Base-by-base conservation (phyloP, 92 coral and sea anemone genomes). In the Porites rus region DNA sequence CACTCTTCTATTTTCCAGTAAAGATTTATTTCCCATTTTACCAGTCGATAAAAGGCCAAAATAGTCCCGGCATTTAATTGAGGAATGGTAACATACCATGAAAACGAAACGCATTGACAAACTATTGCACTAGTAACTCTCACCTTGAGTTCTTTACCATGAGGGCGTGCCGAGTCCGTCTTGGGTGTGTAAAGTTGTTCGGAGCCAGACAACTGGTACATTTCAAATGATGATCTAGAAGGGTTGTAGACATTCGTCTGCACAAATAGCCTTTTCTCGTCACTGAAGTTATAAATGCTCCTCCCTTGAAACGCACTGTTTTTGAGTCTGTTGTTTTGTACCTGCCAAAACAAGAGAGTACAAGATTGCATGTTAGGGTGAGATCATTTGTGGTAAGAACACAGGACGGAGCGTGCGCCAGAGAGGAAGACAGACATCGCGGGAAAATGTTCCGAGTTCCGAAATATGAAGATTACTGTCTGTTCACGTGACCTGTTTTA, bases 301-400 rank as follows among this genome's bases (percentile, higher is more conserved):
- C 86, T 58, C 71, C 1, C 3, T 5, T 25, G 16, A 25, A 25
- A 25, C 17, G 3, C 1, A 6, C 78, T 11, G 6, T 50, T 64
- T 51, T 22, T 71, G 8, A 71, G 60, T 16, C 78, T 82, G 16
- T 60, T 82, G 86, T 82, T 82, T 82, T 82, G 72, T 20, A 6
- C 52, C 86, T 82, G 8, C 21, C 7, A 14, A 28, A 12, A 65
- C 21, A 58, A 20, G 20, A 6, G 20, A 16, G 14, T 2, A 51
- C 8, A 2, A 24, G 68, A 31, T 14, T 43, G 22, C 11, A 22
- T 1, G 4, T 64, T 20, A 2, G 50, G 38, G 19, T 67, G n/a
- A 65, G 28, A 25, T 25, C 28, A 25, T 25, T 25, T 25, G 28
- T 25, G 28, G 28, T 25, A 25, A 25, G 28, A 25, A 25, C 28